Evolutionary conservation across 2,888 invertebrate genomes (phyloP).

Genomic region (Griposia aprilina): DNA sequence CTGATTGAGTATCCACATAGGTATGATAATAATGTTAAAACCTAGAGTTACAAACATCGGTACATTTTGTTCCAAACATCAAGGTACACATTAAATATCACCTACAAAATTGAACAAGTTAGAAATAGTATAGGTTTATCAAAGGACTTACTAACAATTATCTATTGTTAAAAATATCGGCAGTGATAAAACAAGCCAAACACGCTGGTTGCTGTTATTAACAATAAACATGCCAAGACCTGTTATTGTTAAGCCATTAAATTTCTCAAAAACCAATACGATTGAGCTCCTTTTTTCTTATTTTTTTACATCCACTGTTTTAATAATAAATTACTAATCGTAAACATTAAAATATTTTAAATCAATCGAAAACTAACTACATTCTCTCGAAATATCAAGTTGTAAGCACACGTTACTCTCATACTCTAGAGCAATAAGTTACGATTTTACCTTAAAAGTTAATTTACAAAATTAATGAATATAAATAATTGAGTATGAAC

Average conservation of each 20-base stretch:
- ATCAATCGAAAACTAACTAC: slow-evolving; percentile 84
- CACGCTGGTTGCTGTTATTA: slow-evolving; percentile 73
- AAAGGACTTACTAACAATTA: slow-evolving; percentile 86
- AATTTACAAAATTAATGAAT: slow-evolving; percentile 88
- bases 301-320: slow-evolving; percentile 71
- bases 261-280: slow-evolving; percentile 68
- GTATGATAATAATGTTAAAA: slow-evolving; percentile 80
- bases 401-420: slow-evolving; percentile 83
- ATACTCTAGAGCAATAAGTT: slow-evolving; percentile 83
- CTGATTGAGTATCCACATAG: slow-evolving; percentile 86
- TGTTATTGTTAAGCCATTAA: slow-evolving; percentile 62
- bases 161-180: slow-evolving; percentile 86
- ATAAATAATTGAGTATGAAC: slow-evolving; percentile 87
- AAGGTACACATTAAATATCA: slow-evolving; percentile 89
- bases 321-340: slow-evolving; percentile 77
- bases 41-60: slow-evolving; percentile 85
- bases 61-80: slow-evolving; percentile 88
- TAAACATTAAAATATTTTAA: slow-evolving; percentile 80
- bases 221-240: slow-evolving; percentile 66
- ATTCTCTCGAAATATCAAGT: slow-evolving; percentile 85
- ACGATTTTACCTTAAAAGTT: slow-evolving; percentile 80
- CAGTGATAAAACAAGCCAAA: slow-evolving; percentile 89
- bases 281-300: slow-evolving; percentile 59
- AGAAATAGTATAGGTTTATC: slow-evolving; percentile 90
- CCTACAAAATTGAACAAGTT: slow-evolving; percentile 90